phyloP scores from a whole-genome alignment of 2,888 invertebrate genomes.

The Clusia tigrina region DNA sequence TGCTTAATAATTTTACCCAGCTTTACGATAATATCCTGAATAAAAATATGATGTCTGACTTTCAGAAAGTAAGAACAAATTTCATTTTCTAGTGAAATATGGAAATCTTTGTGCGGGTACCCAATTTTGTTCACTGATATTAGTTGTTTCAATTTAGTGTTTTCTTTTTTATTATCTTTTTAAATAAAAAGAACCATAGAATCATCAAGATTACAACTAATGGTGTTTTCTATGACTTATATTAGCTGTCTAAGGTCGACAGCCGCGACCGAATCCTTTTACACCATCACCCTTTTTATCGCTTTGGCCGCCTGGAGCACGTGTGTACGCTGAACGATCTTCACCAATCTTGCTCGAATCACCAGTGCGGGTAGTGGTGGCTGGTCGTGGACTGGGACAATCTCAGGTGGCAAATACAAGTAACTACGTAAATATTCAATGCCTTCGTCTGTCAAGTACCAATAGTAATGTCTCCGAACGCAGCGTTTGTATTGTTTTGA shows the following conservation, averaged over 20 bases:
- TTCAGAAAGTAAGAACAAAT: too few relatives aligned
- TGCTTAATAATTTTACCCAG: too few relatives aligned
- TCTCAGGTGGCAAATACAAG: slow-evolving; percentile 95
- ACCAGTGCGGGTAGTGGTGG: slow-evolving; percentile 72
- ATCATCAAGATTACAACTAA: too few relatives aligned
- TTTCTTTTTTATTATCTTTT: too few relatives aligned
- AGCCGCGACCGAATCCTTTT: slow-evolving; percentile 79
- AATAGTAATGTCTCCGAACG: slow-evolving; percentile 99
- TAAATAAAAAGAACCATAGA: too few relatives aligned
- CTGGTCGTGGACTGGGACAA: slow-evolving; percentile 88
- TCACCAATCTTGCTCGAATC: slow-evolving; percentile 79
- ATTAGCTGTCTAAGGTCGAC: slow-evolving; percentile 56
- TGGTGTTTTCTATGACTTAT: too few relatives aligned
- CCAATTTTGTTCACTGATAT: too few relatives aligned
- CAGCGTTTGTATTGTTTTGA: slow-evolving; percentile 95
- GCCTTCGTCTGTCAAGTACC: slow-evolving; percentile 95
- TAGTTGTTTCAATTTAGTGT: too few relatives aligned
- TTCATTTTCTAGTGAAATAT: too few relatives aligned
- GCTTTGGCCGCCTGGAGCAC: slow-evolving; percentile 80
- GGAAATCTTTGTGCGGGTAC: too few relatives aligned
- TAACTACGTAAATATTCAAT: slow-evolving; percentile 93
- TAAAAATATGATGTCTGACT: too few relatives aligned
- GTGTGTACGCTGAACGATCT: slow-evolving; percentile 84
- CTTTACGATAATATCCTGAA: too few relatives aligned
- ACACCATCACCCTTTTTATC: slow-evolving; percentile 92